Conservation (phyloP, 2,797 vertebrate species). For the Pempheris klunzingeri region DNA sequence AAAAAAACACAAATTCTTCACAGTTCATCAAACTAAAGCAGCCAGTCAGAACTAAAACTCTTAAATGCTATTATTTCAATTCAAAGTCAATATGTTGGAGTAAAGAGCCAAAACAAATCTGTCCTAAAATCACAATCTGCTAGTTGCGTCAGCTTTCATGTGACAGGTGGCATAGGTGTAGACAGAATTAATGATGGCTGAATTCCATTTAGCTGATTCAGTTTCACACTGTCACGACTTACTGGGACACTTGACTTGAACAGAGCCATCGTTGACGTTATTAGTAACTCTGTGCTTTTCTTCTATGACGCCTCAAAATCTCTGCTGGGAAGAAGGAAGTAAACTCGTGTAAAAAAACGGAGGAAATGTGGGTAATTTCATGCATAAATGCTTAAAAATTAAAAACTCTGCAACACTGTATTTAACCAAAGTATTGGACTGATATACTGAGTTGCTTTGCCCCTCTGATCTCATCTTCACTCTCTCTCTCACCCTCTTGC, state of each 20-base stretch:
- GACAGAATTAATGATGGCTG: constrained; percentile 7
- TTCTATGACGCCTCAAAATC: constrained; percentile 2
- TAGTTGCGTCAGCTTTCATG: neutral
- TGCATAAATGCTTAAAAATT: constrained; percentile 5
- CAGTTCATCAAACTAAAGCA: neutral
- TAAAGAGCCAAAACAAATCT: constrained; percentile 2
- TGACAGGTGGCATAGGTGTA: neutral
- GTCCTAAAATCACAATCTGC: neutral
- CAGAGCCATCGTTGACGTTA: constrained; percentile 4
- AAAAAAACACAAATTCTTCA: neutral
- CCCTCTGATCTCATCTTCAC: constrained; percentile 68
- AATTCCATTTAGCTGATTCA: neutral
- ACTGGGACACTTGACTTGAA: neutral
- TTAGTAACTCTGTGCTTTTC: constrained; percentile 3
- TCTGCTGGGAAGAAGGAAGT: constrained; percentile 1
- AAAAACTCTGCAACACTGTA: neutral
- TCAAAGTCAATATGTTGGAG: neutral
- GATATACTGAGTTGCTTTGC: constrained; percentile 47
- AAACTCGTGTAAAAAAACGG: neutral
- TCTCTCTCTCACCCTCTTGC: constrained; percentile 54
- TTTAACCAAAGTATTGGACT: constrained; percentile 26
- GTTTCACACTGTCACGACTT: constrained; percentile 5
- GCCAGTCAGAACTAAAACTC: neutral
- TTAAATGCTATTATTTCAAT: neutral
- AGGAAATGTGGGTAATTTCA: constrained; percentile 1